A percentile compares a stretch with the other conserved stretches of the same genome.
These are phyloP conservation scores for Oncorhynchus mykiss DNA, from an alignment of 2,113 vertebrate genomes.

Conservation along the genomic window DNA sequence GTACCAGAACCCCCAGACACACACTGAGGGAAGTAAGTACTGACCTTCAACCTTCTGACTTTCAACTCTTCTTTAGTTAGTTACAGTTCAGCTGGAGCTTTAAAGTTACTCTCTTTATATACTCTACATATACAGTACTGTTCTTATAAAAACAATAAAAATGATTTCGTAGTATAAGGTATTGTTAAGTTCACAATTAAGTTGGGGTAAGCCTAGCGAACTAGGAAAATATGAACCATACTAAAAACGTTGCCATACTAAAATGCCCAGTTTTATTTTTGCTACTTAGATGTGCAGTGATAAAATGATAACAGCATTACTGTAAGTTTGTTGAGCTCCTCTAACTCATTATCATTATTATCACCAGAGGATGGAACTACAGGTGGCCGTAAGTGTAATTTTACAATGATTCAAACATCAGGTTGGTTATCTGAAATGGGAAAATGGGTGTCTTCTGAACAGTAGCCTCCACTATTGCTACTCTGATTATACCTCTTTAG, in stretches of 20 bases:
- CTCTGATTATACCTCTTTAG: no score
- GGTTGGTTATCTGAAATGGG: neutral
- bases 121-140: no score
- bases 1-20: slow-evolving; percentile 92
- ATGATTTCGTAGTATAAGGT: no score
- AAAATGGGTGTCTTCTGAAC: no score
- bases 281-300: neutral
- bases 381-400: neutral
- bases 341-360: neutral
- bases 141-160: no score
- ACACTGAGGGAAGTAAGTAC: slow-evolving; percentile 93
- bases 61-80: no score
- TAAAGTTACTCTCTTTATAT: no score
- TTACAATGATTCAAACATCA: neutral
- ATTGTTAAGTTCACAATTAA: no score
- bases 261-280: neutral
- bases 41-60: neutral
- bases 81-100: no score
- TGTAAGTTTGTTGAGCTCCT: neutral
- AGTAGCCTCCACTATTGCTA: no score
- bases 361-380: neutral
- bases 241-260: neutral
- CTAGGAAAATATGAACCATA: no score
- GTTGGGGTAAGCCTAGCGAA: no score
- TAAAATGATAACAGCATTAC: neutral